Percentiles rank a stretch among this genome's conserved stretches.
phyloP scores from a whole-genome alignment of 2,113 vertebrate species.

The Corythoichthys haematopterus region DNA sequence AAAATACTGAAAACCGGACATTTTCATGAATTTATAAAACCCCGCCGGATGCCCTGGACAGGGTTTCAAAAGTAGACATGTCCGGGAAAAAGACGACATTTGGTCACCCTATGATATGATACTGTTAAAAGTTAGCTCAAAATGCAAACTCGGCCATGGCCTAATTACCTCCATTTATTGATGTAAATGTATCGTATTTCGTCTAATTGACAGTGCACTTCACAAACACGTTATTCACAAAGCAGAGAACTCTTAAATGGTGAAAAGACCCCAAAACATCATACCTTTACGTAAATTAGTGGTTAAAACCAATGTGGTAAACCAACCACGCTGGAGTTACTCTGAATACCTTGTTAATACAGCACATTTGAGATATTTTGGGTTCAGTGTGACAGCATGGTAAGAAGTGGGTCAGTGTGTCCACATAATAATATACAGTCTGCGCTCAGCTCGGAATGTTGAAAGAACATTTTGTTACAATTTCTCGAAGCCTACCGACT shows the following conservation, averaged over 20 bases:
- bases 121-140: no score
- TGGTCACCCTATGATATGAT: no score
- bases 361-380: background rate
- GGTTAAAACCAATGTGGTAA: background rate
- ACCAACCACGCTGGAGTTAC: background rate
- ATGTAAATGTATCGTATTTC: no score
- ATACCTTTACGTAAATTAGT: background rate
- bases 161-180: no score
- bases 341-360: background rate
- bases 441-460: slow-evolving; percentile 7
- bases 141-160: no score
- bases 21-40: no score
- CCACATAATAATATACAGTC: background rate
- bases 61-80: no score
- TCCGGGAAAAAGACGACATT: no score
- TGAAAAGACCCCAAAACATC: background rate
- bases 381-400: background rate
- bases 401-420: background rate
- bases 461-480: slow-evolving; percentile 39
- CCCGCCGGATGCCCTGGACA: no score
- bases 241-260: background rate
- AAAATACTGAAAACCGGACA: no score
- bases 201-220: no score
- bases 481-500: slow-evolving; percentile 17
- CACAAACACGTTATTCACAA: background rate